Conservation (phyloP, 2,888 invertebrate species). For the Morpho deidamia region DNA sequence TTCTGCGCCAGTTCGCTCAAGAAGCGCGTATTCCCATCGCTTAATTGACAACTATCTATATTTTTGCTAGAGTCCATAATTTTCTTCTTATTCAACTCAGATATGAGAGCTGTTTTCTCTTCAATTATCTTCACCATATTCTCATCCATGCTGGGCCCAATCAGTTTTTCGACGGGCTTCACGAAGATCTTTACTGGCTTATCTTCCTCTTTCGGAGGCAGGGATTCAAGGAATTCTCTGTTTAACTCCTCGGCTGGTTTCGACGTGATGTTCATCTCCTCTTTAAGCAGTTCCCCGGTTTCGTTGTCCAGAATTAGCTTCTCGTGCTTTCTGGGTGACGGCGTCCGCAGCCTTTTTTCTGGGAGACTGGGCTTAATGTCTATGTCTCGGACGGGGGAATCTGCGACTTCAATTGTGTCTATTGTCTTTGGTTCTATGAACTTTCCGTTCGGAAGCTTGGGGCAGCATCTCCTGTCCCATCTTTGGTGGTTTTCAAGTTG, state of each 20-base stretch:
- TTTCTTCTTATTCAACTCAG: conserved; percentile 19
- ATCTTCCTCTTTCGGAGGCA: conserved; percentile 44
- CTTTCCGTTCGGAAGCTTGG: conserved; percentile 53
- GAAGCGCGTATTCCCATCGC: conserved; percentile 24
- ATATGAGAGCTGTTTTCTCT: conserved; percentile 22
- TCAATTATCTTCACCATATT: conserved; percentile 24
- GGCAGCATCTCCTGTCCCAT: conserved; percentile 49
- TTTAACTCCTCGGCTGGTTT: conserved; percentile 64
- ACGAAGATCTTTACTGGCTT: conserved; percentile 48
- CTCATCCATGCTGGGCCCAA: conserved; percentile 23
- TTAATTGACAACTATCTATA: conserved; percentile 26
- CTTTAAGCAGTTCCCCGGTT: conserved; percentile 37
- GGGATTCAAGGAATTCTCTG: conserved; percentile 61
- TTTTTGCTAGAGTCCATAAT: conserved; percentile 19
- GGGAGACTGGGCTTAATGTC: conserved; percentile 25
- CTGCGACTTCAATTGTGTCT: conserved; percentile 62
- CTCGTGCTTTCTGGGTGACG: conserved; percentile 26
- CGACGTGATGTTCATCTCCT: conserved; percentile 41
- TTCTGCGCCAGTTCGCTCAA: conserved; percentile 39
- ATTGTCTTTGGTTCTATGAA: conserved; percentile 38
- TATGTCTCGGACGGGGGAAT: conserved; percentile 53
- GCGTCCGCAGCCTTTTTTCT: conserved; percentile 38
- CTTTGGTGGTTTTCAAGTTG: conserved; percentile 80
- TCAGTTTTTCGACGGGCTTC: conserved; percentile 54
- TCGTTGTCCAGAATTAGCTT: conserved; percentile 34